Evolutionary conservation across 2,113 vertebrate species (phyloP).

Genomic region (Pseudorhombus dupliciocellatus): DNA sequence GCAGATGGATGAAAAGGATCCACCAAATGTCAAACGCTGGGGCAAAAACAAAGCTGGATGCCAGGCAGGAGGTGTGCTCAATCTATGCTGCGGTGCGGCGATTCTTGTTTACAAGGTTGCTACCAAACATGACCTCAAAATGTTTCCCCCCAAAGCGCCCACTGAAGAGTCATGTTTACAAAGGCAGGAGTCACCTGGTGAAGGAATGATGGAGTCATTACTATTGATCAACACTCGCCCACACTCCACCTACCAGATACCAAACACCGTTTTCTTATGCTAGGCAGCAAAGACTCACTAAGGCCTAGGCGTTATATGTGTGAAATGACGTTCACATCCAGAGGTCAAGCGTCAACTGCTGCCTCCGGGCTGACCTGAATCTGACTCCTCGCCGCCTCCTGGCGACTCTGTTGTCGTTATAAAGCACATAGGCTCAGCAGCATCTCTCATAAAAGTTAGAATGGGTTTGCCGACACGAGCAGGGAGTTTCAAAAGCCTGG

Average conservation of each 20-base stretch:
- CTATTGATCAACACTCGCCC: constrained; percentile 51
- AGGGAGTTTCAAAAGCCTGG: neutral
- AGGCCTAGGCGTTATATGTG: neutral
- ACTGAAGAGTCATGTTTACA: constrained; percentile 18
- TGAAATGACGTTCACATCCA: neutral
- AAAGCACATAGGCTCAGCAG: neutral
- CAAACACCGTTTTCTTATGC: constrained; percentile 4
- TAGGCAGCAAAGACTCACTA: neutral
- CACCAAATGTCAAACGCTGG: constrained; percentile 59
- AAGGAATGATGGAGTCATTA: constrained; percentile 57
- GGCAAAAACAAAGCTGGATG: constrained; percentile 40
- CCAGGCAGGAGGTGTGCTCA: constrained; percentile 33
- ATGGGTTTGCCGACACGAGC: neutral
- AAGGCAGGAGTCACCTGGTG: constrained; percentile 35
- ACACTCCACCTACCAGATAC: constrained; percentile 16
- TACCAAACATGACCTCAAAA: too few relatives aligned
- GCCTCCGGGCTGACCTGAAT: neutral
- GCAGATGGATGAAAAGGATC: constrained; percentile 36
- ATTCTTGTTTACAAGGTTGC: too few relatives aligned
- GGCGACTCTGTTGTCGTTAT: too few relatives aligned
- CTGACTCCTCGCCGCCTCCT: neutral
- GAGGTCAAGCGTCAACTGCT: neutral
- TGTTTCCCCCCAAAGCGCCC: neutral
- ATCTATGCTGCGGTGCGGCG: constrained; percentile 15
- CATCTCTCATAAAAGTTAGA: neutral